Evolutionary conservation across 2,113 vertebrate genomes (phyloP), one percentile per base, ranked within the genome.

Genomic region (Taurulus bubalis): DNA sequence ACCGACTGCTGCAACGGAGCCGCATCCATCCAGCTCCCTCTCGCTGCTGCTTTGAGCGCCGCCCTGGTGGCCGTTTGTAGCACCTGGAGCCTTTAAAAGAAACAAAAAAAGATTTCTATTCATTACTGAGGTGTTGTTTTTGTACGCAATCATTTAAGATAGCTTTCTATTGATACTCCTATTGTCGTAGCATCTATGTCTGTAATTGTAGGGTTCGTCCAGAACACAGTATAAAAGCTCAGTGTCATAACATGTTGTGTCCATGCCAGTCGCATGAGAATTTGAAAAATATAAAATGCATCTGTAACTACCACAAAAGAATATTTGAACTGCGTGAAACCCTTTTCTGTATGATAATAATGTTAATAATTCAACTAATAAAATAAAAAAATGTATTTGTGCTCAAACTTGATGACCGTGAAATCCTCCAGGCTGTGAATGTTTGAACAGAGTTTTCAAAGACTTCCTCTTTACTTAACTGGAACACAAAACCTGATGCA

Each of bases 1-100:
- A 69, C 65, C 0, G 26, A 89, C 73, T 22, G 4, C 20, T 93
- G 89, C 10, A 92, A 89, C 0, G 83, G 87, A 38, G 92, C 88
- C 38, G 42, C 77, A 12, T 51, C 84, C 8, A 14, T 63, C 9
- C 82, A 89, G 30, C 20, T 91, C 4, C 64, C 87, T 22, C 24
- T 86, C 8, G 12, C 75, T 26, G 84, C 75, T 11, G 87, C 74
- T 65, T 2, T 90, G 47, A 51, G 62, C 1, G 26, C 84, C 0
- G 62, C 86, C 1, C n/a, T 88, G 1, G 5, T 78, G 78, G 82
- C 89, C 0, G 0, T 58, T 22, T 83, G 76, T 51, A 62, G 20
- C 45, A 49, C 0, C 3, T 12, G 10, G 5, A 6, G 8, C 0
- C 10, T 77, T 51, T 87, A 34, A 80, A 66, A 58, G 7, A 38